Percentiles rank a stretch among this genome's conserved stretches.
phyloP scores from a whole-genome alignment of 2,113 vertebrate species.

The Oceanodroma tethys region DNA sequence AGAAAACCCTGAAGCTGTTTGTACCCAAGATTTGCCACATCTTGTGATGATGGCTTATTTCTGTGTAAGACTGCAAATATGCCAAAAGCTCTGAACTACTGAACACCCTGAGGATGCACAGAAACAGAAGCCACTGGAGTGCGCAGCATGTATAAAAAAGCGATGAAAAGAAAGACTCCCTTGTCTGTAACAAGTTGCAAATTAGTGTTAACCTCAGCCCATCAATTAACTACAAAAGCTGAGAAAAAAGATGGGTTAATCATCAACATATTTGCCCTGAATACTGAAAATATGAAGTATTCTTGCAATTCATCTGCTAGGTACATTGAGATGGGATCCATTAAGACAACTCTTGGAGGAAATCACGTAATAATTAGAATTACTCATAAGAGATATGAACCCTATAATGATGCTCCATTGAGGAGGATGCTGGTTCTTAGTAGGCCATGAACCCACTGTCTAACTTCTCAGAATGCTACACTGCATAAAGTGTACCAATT shows the following conservation, averaged over 20 bases:
- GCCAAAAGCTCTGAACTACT: neutral
- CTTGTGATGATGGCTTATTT: neutral
- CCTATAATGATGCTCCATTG: neutral
- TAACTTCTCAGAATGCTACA: neutral
- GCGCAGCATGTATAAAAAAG: neutral
- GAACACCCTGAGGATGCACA: accelerated
- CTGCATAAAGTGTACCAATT: accelerated
- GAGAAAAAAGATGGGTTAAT: neutral
- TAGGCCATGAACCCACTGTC: neutral
- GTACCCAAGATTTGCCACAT: neutral
- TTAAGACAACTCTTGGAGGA: neutral
- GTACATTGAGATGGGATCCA: neutral
- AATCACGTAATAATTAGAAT: neutral
- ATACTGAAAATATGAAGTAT: neutral
- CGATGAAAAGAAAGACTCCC: neutral
- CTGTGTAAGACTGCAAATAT: neutral
- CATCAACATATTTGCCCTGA: neutral
- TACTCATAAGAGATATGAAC: accelerated
- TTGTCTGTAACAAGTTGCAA: neutral
- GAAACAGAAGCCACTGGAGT: neutral
- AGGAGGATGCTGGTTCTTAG: neutral
- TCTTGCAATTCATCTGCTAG: neutral
- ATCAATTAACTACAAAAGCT: neutral
- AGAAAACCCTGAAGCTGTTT: neutral
- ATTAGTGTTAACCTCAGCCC: neutral